Evolutionary conservation across 2,888 invertebrate species (phyloP), one percentile per base, ranked within the genome.

Genomic region (Agrochola litura): DNA sequence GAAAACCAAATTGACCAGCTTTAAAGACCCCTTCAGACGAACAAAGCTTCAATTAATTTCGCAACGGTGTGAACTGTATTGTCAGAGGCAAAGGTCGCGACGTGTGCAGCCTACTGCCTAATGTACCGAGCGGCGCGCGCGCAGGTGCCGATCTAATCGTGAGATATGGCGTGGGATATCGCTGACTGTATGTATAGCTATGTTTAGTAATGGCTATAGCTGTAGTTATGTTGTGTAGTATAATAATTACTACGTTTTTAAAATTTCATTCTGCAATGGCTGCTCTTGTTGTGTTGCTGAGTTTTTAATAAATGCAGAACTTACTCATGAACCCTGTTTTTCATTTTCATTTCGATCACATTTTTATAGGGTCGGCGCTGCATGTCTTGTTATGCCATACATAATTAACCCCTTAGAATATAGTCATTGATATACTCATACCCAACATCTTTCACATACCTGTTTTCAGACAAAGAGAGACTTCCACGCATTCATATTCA

Each of bases 21-120:
- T 37, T 14, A 37, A 68, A 54, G 41, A 76, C 54, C 43, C 30
- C 43, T 60, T 52, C 49, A 52, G 58, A 72, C 37, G 70, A 70
- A 74, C 77, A 83, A 84, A 84, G 82, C 77, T 52, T 61, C 77
- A 81, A 85, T 83, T 83, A 82, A 85, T 83, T 85, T 82, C 60
- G 16, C 66, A 83, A 77, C 73, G 46, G 37, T 84, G 72, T 76
- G 77, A 73, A 76, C 76, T 52, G 70, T 84, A 84, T 87, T 87
- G 86, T 86, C 61, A 37, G 80, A 77, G 74, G 84, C 80, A 87
- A 84, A 88, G 88, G 87, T 86, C 82, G 37, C 70, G n/a, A 65
- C 79, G 76, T 74, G 77, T 82, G 65, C 79, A 67, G 86, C 77
- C 77, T 81, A 77, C 83, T 82, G 77, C 64, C 75, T 67, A 67